A percentile compares a stretch with the other conserved stretches of the same genome.
Evolutionary conservation across 2,797 vertebrate genomes (phyloP).

Genomic region (Neosilurus hyrtlii): DNA sequence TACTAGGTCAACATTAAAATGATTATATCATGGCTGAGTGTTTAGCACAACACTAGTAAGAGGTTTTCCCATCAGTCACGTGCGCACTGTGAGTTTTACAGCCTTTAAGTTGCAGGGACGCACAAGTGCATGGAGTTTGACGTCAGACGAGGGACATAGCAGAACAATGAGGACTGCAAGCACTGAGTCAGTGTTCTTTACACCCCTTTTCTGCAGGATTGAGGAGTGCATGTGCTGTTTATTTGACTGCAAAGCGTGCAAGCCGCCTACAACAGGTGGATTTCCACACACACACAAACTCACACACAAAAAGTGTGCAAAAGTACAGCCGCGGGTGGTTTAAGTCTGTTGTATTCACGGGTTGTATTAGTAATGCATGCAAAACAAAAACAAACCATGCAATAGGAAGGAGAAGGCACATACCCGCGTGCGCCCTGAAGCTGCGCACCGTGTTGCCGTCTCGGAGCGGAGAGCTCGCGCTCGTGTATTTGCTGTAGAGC

Average conservation of each 20-base stretch:
- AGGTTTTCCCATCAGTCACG: not conserved
- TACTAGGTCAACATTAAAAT: not conserved
- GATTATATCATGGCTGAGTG: not conserved
- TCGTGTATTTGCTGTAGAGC: conserved; percentile 86
- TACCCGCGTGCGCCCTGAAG: conserved; percentile 76
- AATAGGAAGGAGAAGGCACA: conserved; percentile 48
- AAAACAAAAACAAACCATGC: not conserved
- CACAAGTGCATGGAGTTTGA: conserved; percentile 12
- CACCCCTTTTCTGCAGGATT: not conserved
- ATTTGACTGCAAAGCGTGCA: conserved; percentile 4
- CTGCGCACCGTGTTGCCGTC: conserved; percentile 91
- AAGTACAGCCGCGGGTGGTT: not conserved
- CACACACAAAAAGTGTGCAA: too few species aligned
- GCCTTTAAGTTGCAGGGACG: conserved; percentile 22
- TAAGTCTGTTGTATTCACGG: too few species aligned
- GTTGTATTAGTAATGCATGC: not conserved
- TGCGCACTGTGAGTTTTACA: not conserved
- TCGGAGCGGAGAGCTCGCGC: conserved; percentile 67
- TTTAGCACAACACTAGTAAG: not conserved
- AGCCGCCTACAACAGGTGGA: conserved; percentile 64
- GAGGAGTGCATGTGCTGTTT: not conserved
- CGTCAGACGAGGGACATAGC: not conserved
- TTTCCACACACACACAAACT: not conserved
- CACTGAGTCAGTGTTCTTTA: not conserved
- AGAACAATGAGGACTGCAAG: not conserved